Base-by-base conservation (phyloP, 2,797 vertebrate genomes). In the Takifugu ocellatus region DNA sequence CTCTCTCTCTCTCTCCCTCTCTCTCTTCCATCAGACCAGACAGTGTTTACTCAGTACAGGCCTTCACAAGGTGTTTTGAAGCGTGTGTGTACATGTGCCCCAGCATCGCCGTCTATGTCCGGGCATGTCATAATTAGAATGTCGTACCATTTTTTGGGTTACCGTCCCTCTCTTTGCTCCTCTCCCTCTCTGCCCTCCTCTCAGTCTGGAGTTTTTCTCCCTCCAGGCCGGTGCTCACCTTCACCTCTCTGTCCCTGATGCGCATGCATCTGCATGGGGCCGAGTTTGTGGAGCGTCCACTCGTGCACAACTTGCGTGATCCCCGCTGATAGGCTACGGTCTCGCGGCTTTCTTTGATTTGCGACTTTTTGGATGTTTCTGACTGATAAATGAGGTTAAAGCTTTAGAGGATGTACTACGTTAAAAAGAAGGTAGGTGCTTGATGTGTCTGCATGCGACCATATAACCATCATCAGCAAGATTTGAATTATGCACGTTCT, bases 81-180 rank as follows among this genome's bases (percentile, higher is more conserved):
- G 84, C 91, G 21, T 88, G 91, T 92, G 85, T 66, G 66, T 89
- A 87, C 91, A 88, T 91, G 90, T 29, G 56, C 62, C 79, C 73
- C 78, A 36, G 82, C 85, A 87, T 88, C 89, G 85, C 87, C 61
- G 86, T 88, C 85, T 90, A 78, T 84, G 89, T 89, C 85, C 77
- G 66, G 89, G 78, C 89, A 88, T 90, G 88, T 70, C 87, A 79
- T 90, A 90, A 93, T 93, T 91, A 92, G 85, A 89, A 87, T 72
- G 80, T 77, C 63, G 75, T 83, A 84, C 83, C 70, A 81, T 84
- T 88, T 89, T 85, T 86, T 84, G 76, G 81, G 81, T 87, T 89
- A 79, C 83, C 75, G 78, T 87, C 82, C 75, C 66, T 87, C 64
- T 87, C 80, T 80, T 81, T 87, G 68, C 65, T 63, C 72, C 79